phyloP scores from a whole-genome alignment of 2,888 invertebrate genomes.

The Hemistola chrysoprasaria region DNA sequence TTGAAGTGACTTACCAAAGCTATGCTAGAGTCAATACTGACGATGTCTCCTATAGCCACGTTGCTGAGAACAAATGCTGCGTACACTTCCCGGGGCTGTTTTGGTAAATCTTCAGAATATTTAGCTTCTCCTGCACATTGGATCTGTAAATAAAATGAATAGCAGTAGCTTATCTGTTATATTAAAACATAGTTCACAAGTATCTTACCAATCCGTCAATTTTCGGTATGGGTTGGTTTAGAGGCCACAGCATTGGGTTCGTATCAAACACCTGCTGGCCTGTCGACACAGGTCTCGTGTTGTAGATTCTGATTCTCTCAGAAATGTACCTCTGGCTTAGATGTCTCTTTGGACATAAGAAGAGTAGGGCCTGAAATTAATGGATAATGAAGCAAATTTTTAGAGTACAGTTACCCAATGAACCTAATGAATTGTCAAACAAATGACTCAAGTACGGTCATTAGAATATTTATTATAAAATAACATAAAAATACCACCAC shows the following conservation, averaged over 20 bases:
- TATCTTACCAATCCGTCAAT: constrained; percentile 82
- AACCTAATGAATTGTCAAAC: too few species aligned
- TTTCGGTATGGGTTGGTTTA: constrained; percentile 88
- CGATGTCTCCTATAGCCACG: constrained; percentile 80
- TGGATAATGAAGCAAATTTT: too few species aligned
- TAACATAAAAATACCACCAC: too few species aligned
- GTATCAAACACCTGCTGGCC: constrained; percentile 88
- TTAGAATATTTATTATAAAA: too few species aligned
- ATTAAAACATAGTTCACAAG: neutral
- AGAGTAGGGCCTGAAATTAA: constrained; percentile 80
- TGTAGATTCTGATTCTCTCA: constrained; percentile 58
- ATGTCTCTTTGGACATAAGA: constrained; percentile 47
- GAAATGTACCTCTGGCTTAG: constrained; percentile 70
- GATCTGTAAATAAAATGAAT: constrained; percentile 1
- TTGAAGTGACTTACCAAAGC: constrained; percentile 79
- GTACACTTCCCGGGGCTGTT: constrained; percentile 83
- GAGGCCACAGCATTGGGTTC: constrained; percentile 85
- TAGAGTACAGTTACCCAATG: too few species aligned
- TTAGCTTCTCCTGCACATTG: constrained; percentile 86
- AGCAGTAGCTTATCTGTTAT: neutral
- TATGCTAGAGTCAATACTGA: constrained; percentile 79
- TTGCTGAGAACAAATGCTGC: constrained; percentile 84
- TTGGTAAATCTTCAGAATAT: constrained; percentile 84
- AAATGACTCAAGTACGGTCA: too few species aligned
- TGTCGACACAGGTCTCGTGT: constrained; percentile 69